phyloP scores from a whole-genome alignment of 2,888 invertebrate genomes.

The Yponomeuta evonymella region DNA sequence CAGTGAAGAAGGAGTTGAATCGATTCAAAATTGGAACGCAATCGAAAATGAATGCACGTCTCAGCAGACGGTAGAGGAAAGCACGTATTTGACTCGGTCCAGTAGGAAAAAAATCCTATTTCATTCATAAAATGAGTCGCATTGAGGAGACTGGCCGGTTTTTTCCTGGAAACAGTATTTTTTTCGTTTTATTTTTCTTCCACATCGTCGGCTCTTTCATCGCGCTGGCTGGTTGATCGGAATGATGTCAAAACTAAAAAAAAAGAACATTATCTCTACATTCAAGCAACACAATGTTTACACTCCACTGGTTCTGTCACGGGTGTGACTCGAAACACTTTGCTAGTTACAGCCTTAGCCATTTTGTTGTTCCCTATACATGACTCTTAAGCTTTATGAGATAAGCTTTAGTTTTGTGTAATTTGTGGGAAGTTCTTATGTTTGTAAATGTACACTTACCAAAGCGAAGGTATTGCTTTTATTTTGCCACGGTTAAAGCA shows the following conservation, averaged over 20 bases:
- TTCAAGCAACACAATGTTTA: constrained; percentile 62
- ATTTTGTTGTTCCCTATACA: not conserved
- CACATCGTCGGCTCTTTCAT: constrained; percentile 34
- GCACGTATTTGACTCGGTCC: constrained; percentile 73
- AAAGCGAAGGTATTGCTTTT: constrained; percentile 5
- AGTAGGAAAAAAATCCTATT: constrained; percentile 65
- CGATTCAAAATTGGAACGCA: constrained; percentile 38
- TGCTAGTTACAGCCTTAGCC: constrained; percentile 25
- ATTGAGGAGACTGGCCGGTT: constrained; percentile 49
- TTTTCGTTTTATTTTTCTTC: constrained; percentile 25
- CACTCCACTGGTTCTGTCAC: constrained; percentile 58
- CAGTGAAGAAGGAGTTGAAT: constrained; percentile 5
- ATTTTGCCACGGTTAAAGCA: constrained; percentile 13
- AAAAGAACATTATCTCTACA: constrained; percentile 33
- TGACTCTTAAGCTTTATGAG: not conserved
- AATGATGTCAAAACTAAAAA: constrained; percentile 61
- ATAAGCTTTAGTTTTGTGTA: not conserved
- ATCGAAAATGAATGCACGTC: constrained; percentile 71
- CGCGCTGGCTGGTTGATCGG: constrained; percentile 50
- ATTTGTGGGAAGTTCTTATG: not conserved
- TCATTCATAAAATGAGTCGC: constrained; percentile 75
- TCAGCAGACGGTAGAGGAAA: constrained; percentile 61
- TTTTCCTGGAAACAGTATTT: constrained; percentile 32
- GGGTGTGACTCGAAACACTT: constrained; percentile 38
- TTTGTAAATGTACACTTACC: not conserved